Base-by-base conservation (phyloP, 2,888 invertebrate genomes). In the Agriopis marginaria region DNA sequence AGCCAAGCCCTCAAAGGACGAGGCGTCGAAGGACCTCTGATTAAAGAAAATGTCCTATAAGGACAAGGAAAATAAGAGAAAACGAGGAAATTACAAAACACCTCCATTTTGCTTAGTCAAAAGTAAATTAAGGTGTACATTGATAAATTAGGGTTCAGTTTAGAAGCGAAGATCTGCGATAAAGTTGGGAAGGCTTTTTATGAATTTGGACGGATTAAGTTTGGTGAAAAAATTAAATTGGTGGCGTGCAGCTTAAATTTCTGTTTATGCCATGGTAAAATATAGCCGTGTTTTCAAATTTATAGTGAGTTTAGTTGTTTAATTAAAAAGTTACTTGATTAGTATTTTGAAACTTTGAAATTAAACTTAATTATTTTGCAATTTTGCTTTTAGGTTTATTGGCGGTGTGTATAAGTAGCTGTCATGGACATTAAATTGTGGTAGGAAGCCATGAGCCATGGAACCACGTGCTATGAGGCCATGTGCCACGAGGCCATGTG, bases 121-220 rank as follows among this genome's bases (percentile, higher is more conserved):
- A 81, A 76, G 79, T 73, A 81, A 81, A 81, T 81, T 80, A 83
- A 80, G 79, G 81, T 79, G 77, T 77, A 79, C 79, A 79, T 81
- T 80, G 80, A 81, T 80, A 81, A 82, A 79, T 81, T 79, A 74
- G 74, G 74, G 68, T 66, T 70, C 63, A 63, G 68, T 65, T 73
- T 70, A 66, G 66, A 72, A 70, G 71, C 71, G 55, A 68, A 75
- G 73, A 72, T 74, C 64, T 64, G 51, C 66, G 74, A 72, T 72
- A 72, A 74, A 68, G 68, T 71, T 70, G 54, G 55, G 63, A 60
- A 62, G 61, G 60, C 55, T 42, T 63, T 75, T 75, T 67, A 72
- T 70, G 70, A 75, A 72, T 73, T 74, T 49, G 56, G 63, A 58
- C 54, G 71, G 71, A 70, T 72, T 70, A 70, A 64, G 72, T 72